phyloP scores from a whole-genome alignment of 2,888 invertebrate genomes.

The Lithophane semibrunnea region DNA sequence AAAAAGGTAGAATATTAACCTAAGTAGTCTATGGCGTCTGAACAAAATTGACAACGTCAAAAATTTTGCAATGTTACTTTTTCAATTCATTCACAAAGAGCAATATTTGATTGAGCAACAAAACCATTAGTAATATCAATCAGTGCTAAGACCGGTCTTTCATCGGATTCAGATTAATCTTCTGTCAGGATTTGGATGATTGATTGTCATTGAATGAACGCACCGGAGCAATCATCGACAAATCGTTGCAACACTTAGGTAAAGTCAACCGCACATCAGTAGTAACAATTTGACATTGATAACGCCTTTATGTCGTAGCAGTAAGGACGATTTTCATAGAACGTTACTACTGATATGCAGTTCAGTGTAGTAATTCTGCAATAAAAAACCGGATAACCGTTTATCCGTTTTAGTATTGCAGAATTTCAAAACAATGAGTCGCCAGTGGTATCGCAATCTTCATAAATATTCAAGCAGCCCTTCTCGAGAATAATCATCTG shows the following conservation, averaged over 20 bases:
- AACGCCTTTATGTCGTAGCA: no score
- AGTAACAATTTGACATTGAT: no score
- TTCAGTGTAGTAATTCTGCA: no score
- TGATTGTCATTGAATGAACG: slow-evolving; percentile 45
- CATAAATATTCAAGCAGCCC: slow-evolving; percentile 53
- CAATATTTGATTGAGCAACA: slow-evolving; percentile 30
- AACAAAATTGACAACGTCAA: no score
- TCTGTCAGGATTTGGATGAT: slow-evolving; percentile 45
- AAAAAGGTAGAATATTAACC: no score
- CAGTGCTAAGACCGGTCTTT: slow-evolving; percentile 22
- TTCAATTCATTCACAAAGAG: slow-evolving; percentile 1
- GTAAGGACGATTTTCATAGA: no score
- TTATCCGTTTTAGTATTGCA: slow-evolving; percentile 47
- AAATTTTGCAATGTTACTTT: not conserved
- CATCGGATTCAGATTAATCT: slow-evolving; percentile 55
- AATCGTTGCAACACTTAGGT: slow-evolving; percentile 41
- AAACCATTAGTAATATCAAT: slow-evolving; percentile 43
- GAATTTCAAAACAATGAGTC: slow-evolving; percentile 54
- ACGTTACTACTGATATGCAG: no score
- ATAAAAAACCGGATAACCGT: not conserved
- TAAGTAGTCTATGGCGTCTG: no score
- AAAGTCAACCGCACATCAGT: not conserved
- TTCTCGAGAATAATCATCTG: slow-evolving; percentile 47
- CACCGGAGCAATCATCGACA: slow-evolving; percentile 37
- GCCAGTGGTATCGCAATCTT: slow-evolving; percentile 45